Evolutionary conservation across 2,113 vertebrate species (phyloP).

Genomic region (Coracopsis vasa): DNA sequence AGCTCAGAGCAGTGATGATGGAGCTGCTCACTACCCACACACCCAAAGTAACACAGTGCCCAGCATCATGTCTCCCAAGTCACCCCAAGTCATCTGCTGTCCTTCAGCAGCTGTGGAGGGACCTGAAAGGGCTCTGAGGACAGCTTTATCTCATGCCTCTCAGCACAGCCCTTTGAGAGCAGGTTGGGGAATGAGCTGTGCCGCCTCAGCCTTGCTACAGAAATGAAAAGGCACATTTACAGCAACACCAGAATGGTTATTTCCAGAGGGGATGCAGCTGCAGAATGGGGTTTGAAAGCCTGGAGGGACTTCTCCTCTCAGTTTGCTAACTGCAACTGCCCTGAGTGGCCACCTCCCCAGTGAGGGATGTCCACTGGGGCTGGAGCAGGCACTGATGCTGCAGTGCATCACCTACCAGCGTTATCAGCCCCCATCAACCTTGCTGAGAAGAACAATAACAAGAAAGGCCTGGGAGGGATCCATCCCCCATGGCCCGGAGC

Average conservation of each 20-base stretch:
- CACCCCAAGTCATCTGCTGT: neutral
- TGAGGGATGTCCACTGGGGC: accelerated
- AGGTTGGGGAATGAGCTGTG: neutral
- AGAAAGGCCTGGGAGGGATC: neutral
- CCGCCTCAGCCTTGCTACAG: accelerated
- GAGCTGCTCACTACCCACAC: neutral
- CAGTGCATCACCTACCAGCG: neutral
- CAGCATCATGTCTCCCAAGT: neutral
- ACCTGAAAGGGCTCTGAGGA: neutral
- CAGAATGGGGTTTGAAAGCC: neutral
- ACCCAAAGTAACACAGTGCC: neutral
- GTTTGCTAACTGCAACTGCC: neutral
- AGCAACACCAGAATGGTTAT: neutral
- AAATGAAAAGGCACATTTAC: neutral
- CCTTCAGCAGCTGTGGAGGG: neutral
- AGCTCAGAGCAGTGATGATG: neutral
- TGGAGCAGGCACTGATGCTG: neutral
- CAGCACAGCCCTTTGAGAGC: neutral
- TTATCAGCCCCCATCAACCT: neutral
- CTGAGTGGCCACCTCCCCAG: neutral
- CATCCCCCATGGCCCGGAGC: accelerated
- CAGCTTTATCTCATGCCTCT: neutral
- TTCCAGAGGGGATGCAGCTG: neutral
- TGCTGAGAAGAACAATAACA: neutral
- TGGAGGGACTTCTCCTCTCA: neutral